Conservation (phyloP, 2,113 vertebrate genomes). For the Vidua chalybeata region DNA sequence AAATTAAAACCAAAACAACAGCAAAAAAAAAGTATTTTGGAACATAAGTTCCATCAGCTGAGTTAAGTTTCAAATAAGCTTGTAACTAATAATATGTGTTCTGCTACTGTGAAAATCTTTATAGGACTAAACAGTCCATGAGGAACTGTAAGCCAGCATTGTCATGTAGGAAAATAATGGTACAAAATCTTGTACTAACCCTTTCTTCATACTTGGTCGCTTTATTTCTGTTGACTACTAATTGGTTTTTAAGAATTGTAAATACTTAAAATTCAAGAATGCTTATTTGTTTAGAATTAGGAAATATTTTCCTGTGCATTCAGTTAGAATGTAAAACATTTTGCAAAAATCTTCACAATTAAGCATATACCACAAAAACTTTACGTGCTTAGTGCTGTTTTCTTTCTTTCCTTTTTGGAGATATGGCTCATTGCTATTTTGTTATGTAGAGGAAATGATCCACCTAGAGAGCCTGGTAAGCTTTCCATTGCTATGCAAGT, state of each 20-base stretch:
- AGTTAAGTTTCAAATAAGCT: constrained; percentile 2
- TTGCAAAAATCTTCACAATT: background rate
- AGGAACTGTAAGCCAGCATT: background rate
- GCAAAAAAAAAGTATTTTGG: background rate
- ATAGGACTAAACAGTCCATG: background rate
- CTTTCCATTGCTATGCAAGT: background rate
- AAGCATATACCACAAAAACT: background rate
- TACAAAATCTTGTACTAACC: background rate
- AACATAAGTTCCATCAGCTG: background rate
- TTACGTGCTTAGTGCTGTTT: background rate
- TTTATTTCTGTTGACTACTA: background rate
- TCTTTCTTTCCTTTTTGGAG: background rate
- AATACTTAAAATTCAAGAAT: background rate
- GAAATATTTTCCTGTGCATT: background rate
- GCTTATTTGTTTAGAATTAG: background rate
- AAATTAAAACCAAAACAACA: background rate
- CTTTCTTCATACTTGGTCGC: background rate
- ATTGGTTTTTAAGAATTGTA: background rate
- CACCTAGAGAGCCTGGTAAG: background rate
- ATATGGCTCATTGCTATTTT: background rate
- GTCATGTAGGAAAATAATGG: too few species aligned
- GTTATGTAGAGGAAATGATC: background rate
- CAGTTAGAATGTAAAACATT: background rate
- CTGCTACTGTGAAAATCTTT: background rate
- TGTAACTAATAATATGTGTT: background rate